Evolutionary conservation across 2,888 invertebrate species (phyloP), one percentile per base, ranked within the genome.

Genomic region (Creontiades dilutus): DNA sequence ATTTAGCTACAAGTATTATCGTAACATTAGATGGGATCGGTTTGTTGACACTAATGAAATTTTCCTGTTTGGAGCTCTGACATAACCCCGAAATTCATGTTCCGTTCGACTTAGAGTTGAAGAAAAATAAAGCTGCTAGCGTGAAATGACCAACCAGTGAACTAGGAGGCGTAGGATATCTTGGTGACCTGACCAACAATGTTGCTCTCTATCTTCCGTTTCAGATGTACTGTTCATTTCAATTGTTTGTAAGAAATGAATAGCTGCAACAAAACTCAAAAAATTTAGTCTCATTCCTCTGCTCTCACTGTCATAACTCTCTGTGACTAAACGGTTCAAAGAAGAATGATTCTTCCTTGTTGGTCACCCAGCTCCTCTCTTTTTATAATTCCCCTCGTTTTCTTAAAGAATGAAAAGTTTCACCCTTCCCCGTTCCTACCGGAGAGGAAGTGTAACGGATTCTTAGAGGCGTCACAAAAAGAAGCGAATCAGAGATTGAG

Each of bases 401-500:
- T 61, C 23, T 85, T 85, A 3, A 85, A 61, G 46, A 57, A 37
- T 14, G 61, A 85, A 85, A 85, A 27, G 57, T 61, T 85, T 85
- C 61, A 27, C 28, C 85, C 85, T 48, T 47, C 61, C 3, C 23
- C 37, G 13, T 28, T 23, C 61, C 57, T n/a, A 19, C 9, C 14
- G 12, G 52, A n/a, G 23, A 47, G 48, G 23, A 82, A 61, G 57
- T 85, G 61, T 85, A 85, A 85, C 85, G 85, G 85, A 85, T 85
- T 85, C 85, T 46, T 27, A n/a, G 82, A 27, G 85, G 37, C 85
- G 46, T 37, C 28, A 85, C 28, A 85, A 86, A 86, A 86, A 48
- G 76, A 46, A 47, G 75, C 48, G 86, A 86, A 48, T 86, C 86
- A 28, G 14, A 61, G 76, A 86, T 75, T 37, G 76, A 86, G 86